Evolutionary conservation across 92 coral and sea anemone species (phyloP).

Genomic region (Pocillopora grandis): DNA sequence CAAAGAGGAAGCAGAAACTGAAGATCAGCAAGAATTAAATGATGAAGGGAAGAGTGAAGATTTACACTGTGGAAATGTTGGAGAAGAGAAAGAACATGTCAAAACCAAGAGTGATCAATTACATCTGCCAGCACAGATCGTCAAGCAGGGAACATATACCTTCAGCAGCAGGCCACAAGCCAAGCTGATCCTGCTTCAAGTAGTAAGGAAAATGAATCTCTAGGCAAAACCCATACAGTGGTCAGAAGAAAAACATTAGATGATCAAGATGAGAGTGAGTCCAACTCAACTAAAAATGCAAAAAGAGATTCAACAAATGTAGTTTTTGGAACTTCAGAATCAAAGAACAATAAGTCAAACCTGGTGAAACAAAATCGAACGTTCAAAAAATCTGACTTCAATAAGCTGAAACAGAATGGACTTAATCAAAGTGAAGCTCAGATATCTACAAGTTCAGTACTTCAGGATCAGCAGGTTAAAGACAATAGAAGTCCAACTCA

Average conservation of each 20-base stretch:
- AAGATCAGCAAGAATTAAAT: background rate
- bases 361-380: conserved; percentile 27
- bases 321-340: background rate
- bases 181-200: conserved; percentile 21
- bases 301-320: background rate
- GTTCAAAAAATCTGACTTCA: background rate
- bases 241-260: conserved; percentile 3
- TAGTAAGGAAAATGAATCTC: background rate
- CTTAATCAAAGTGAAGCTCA: conserved; percentile 12
- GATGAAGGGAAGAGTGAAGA: conserved; percentile 6
- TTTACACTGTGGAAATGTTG: background rate
- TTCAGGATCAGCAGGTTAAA: conserved; percentile 4
- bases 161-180: conserved; percentile 67
- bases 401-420: conserved; percentile 7
- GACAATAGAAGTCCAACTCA: background rate
- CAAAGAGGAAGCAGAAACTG: background rate
- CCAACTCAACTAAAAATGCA: background rate
- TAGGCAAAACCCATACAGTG: conserved; percentile 34
- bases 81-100: conserved; percentile 19
- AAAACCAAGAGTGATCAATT: conserved; percentile 5
- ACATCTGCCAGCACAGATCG: conserved; percentile 54
- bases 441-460: conserved; percentile 11
- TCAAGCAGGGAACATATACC: conserved; percentile 91
- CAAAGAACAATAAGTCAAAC: conserved; percentile 23
- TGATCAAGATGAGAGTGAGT: background rate